Percentiles rank a stretch among this genome's conserved stretches.
These are phyloP conservation scores for Diabrotica virgifera DNA, from an alignment of 1,140 invertebrate genomes.

Conservation along the genomic window DNA sequence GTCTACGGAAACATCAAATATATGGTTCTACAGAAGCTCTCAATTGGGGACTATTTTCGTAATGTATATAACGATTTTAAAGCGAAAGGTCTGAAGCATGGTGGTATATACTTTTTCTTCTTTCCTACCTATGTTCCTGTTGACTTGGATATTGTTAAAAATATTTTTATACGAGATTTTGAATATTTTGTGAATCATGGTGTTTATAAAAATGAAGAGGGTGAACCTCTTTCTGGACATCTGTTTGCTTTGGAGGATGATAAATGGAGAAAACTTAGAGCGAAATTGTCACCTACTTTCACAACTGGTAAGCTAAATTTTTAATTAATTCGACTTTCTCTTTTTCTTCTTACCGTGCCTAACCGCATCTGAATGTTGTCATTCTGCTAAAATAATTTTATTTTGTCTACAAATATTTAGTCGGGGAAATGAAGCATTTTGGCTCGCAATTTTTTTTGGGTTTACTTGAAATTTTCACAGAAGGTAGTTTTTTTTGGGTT, in stretches of 20 bases:
- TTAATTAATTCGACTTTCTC: no score
- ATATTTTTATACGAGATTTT: constrained; percentile 52
- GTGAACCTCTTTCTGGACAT: constrained; percentile 50
- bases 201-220: constrained; percentile 45
- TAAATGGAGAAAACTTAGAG: constrained; percentile 51
- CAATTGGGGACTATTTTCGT: constrained; percentile 10
- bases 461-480: no score
- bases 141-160: constrained; percentile 53
- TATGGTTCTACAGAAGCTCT: background rate
- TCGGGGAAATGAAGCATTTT: no score
- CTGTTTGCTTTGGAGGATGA: constrained; percentile 49
- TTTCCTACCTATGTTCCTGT: constrained; percentile 35
- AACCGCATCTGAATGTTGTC: no score
- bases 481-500: no score
- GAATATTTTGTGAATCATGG: constrained; percentile 50
- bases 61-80: constrained; percentile 42
- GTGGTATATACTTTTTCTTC: constrained; percentile 25
- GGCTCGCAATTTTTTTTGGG: no score
- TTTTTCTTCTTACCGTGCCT: no score
- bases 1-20: constrained; percentile 21
- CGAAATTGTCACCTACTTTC: constrained; percentile 52
- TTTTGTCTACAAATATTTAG: no score
- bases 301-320: constrained; percentile 45
- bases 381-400: no score
- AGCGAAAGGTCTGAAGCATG: constrained; percentile 23